A percentile compares a stretch with the other conserved stretches of the same genome.
Evolutionary conservation across 2,888 invertebrate genomes (phyloP).

Genomic region (Temnothorax rugatulus): DNA sequence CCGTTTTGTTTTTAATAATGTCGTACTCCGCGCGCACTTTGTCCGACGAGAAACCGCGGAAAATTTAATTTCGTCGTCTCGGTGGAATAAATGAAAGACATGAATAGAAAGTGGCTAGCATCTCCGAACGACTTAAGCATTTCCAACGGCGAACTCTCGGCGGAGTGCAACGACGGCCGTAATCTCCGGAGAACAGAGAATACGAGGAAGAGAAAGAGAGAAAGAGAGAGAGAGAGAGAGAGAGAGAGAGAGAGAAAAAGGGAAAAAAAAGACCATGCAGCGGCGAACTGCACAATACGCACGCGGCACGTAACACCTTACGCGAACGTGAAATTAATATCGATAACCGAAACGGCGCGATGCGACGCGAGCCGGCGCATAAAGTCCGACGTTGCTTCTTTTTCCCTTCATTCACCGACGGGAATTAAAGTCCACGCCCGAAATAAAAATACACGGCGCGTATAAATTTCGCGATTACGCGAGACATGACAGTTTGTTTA

Average conservation of each 20-base stretch:
- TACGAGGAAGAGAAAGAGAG: too few relatives aligned
- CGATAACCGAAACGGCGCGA: constrained; percentile 29
- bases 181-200: constrained; percentile 19
- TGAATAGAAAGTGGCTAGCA: constrained; percentile 44
- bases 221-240: too few relatives aligned
- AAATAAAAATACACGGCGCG: background rate
- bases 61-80: constrained; percentile 52
- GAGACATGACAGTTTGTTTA: background rate
- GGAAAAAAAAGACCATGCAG: background rate
- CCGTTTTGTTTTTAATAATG: constrained; percentile 53
- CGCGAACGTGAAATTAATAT: constrained; percentile 50
- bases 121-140: constrained; percentile 38
- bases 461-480: constrained; percentile 28
- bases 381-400: background rate
- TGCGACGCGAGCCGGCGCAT: background rate
- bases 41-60: constrained; percentile 45
- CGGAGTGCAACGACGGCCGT: constrained; percentile 29
- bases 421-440: constrained; percentile 3
- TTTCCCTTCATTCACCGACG: background rate
- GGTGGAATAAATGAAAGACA: constrained; percentile 50
- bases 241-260: background rate
- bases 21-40: constrained; percentile 22
- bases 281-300: constrained; percentile 27
- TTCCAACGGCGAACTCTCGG: constrained; percentile 24
- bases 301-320: background rate